A percentile compares a stretch with the other conserved stretches of the same genome.
Evolutionary conservation across 2,113 vertebrate genomes (phyloP).

Genomic region (Menura novaehollandiae): DNA sequence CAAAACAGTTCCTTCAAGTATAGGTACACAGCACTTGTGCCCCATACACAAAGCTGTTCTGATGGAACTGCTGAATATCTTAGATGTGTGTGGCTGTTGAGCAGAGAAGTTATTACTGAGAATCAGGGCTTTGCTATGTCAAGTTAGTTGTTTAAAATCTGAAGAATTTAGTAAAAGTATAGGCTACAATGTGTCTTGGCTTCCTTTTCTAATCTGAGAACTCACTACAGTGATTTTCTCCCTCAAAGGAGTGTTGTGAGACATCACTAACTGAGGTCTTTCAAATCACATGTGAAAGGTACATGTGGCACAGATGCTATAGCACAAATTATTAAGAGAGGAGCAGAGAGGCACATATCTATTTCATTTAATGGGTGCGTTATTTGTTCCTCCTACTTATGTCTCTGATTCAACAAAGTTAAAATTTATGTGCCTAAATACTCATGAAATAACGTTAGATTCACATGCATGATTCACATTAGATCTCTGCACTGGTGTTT

Average conservation of each 20-base stretch:
- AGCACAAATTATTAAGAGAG: neutral
- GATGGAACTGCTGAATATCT: neutral
- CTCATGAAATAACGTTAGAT: neutral
- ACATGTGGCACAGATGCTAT: neutral
- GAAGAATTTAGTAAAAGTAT: neutral
- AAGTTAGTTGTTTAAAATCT: neutral
- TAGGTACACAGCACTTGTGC: neutral
- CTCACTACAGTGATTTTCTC: neutral
- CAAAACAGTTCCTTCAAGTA: neutral
- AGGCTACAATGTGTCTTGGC: neutral
- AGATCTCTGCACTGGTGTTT: neutral
- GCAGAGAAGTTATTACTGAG: neutral
- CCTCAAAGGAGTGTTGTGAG: neutral
- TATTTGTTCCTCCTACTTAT: neutral
- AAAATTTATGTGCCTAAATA: neutral
- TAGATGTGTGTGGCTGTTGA: neutral
- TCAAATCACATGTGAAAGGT: neutral
- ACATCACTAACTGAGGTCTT: neutral
- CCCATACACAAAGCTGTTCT: neutral
- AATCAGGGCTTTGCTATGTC: neutral
- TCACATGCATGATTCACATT: neutral
- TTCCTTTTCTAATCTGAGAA: neutral
- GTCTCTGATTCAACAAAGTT: neutral
- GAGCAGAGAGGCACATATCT: neutral
- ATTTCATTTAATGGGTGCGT: neutral